Conservation (phyloP, 2,888 invertebrate species). For the Catonia carolina region DNA sequence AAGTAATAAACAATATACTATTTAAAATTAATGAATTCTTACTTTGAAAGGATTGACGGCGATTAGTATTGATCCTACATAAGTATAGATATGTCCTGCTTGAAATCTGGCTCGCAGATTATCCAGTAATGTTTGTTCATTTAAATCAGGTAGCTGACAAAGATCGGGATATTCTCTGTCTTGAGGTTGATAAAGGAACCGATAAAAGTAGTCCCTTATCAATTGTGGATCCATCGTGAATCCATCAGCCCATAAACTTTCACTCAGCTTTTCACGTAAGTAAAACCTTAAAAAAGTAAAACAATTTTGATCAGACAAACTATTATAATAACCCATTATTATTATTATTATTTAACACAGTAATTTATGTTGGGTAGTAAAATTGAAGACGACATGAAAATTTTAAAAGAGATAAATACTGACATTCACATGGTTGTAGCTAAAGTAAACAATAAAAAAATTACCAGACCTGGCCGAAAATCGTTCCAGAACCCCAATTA, state of each 20-base stretch:
- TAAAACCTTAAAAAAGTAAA: constrained; percentile 60
- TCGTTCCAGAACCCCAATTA: no score
- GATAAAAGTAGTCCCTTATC: constrained; percentile 85
- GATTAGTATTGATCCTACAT: constrained; percentile 91
- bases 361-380: no score
- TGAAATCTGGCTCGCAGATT: constrained; percentile 83
- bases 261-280: constrained; percentile 76
- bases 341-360: no score
- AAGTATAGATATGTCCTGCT: constrained; percentile 91
- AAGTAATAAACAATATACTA: no score
- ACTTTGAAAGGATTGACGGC: constrained; percentile 85
- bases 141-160: constrained; percentile 90
- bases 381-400: no score
- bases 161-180: constrained; percentile 93
- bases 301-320: no score
- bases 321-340: no score
- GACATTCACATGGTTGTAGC: no score
- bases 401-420: no score
- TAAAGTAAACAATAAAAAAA: no score
- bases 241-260: constrained; percentile 79
- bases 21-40: no score
- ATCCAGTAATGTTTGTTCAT: constrained; percentile 86
- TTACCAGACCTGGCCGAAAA: no score
- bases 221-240: constrained; percentile 86
- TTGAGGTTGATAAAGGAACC: constrained; percentile 85